phyloP scores from a whole-genome alignment of 2,888 invertebrate genomes.

The Griposia aprilina region DNA sequence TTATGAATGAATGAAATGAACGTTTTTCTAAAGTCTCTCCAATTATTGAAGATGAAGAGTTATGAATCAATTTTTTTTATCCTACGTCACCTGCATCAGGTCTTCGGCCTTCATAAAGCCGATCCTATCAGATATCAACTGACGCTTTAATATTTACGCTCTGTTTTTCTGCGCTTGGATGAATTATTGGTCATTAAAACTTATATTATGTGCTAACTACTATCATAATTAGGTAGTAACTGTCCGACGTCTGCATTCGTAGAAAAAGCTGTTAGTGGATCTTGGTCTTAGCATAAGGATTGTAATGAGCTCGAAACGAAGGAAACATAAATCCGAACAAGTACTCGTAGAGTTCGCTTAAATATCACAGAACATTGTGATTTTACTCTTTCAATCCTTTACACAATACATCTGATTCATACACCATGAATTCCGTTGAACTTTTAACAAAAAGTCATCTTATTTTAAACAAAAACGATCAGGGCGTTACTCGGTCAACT shows the following conservation, averaged over 20 bases:
- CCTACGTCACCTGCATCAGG: slow-evolving; percentile 30
- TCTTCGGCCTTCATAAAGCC: slow-evolving; percentile 31
- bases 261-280: slow-evolving; percentile 54
- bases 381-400: slow-evolving; percentile 34
- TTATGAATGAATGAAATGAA: slow-evolving; percentile 18
- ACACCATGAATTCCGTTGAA: slow-evolving; percentile 54
- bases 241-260: slow-evolving; percentile 47
- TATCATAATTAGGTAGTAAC: slow-evolving; percentile 58
- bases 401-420: slow-evolving; percentile 57
- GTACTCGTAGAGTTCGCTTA: slow-evolving; percentile 31
- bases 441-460: slow-evolving; percentile 63
- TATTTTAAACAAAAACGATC: slow-evolving; percentile 49
- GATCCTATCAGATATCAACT: slow-evolving; percentile 54
- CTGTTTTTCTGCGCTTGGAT: slow-evolving; percentile 51
- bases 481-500: slow-evolving; percentile 65
- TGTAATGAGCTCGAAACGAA: slow-evolving; percentile 35
- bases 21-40: slow-evolving; percentile 48
- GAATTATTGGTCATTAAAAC: slow-evolving; percentile 60
- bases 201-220: slow-evolving; percentile 63
- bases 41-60: slow-evolving; percentile 53
- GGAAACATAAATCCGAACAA: slow-evolving; percentile 50
- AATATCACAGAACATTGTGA: slow-evolving; percentile 39
- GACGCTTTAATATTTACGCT: slow-evolving; percentile 52
- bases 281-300: slow-evolving; percentile 23
- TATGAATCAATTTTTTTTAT: slow-evolving; percentile 40